These are phyloP conservation scores for Notocelia uddmanniana DNA, from an alignment of 2,888 invertebrate species.

Conservation along the genomic window DNA sequence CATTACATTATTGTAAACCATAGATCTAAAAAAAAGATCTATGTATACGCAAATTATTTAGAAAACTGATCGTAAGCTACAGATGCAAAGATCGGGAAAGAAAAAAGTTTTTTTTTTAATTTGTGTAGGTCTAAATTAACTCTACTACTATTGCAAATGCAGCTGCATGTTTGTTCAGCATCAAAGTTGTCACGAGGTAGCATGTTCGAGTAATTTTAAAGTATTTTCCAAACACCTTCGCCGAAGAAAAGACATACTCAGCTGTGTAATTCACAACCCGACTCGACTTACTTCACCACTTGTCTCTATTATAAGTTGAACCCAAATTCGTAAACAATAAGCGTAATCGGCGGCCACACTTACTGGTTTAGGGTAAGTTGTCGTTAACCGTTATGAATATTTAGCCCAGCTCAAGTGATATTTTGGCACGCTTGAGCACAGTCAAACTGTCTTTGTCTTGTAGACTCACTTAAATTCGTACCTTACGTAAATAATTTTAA, in stretches of 20 bases:
- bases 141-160: not conserved
- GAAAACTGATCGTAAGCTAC: no score
- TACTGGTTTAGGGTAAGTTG: not conserved
- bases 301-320: not conserved
- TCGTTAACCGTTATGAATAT: not conserved
- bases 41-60: no score
- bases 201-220: conserved; percentile 6
- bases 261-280: not conserved
- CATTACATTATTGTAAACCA: no score
- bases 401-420: conserved; percentile 1
- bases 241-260: conserved; percentile 11
- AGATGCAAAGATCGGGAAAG: no score
- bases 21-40: no score
- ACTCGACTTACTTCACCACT: not conserved
- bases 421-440: conserved; percentile 5
- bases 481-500: not conserved
- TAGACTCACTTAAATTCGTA: not conserved
- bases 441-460: conserved; percentile 1
- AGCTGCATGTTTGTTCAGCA: not conserved
- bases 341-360: not conserved
- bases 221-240: conserved; percentile 14
- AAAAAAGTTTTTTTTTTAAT: no score
- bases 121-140: no score
- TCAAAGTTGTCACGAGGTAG: not conserved
- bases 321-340: not conserved